Base-by-base conservation (phyloP, 2,888 invertebrate species). In the Ectemnius lituratus region DNA sequence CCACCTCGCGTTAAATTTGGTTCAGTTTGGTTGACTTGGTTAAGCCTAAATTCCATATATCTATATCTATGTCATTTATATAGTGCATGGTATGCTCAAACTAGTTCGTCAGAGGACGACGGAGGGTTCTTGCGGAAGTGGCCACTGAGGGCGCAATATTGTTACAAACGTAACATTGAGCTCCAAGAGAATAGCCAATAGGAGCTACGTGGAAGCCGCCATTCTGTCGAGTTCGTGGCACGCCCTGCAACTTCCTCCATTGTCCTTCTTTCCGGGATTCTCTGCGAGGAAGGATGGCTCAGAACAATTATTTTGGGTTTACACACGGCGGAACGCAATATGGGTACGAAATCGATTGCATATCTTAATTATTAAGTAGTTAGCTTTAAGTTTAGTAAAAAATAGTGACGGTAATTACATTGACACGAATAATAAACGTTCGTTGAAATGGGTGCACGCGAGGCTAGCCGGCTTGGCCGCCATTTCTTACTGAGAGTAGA, bases 261-360 rank as follows among this genome's bases (percentile, higher is more conserved):
- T 88, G 86, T 89, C 86, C 86, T 89, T 89, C 89, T 89, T 89
- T 90, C 88, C 89, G 88, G 88, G 89, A 88, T 87, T 84, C 88
- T 88, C 87, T 87, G 84, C 87, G 87, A 87, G 87, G 88, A 88
- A 89, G 88, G 90, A 95, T 96, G 96, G 96, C 96, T 92, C 95
- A 97, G 92, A 97, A 97, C 93, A 97, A 97, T 94, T 97, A 97
- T 94, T 97, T 97, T 92, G 97, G 97, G 91, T 97, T 97, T 94
- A 96, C 97, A 89, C 97, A 97, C 92, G 96, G 97, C 90, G 97
- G 97, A 91, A 96, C 97, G 89, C 97, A 97, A 93, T 97, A 97
- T 91, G 96, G 96, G 96, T 96, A 93, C 94, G 95, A 84, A 86
- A 80, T 82, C 79, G 78, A 70, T 66, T 73, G 79, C 68, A 82